A percentile compares a stretch with the other conserved stretches of the same genome.
Evolutionary conservation across 2,888 invertebrate species (phyloP).

Genomic region (Ophioninae sp.): DNA sequence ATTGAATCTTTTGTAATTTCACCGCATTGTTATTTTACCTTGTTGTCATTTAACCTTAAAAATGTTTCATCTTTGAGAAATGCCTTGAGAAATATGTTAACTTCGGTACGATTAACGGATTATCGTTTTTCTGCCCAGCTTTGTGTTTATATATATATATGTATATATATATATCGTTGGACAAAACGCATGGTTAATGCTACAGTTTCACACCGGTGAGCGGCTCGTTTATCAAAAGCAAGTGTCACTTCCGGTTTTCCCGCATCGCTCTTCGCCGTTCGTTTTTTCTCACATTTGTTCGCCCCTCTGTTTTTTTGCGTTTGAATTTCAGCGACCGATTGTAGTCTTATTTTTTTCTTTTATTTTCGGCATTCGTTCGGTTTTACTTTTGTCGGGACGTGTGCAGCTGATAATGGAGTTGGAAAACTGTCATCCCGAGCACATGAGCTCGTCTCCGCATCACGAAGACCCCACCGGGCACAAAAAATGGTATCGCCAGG

Average conservation of each 20-base stretch:
- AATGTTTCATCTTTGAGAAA: too few relatives aligned
- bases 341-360: constrained; percentile 28
- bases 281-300: neutral
- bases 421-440: constrained; percentile 72
- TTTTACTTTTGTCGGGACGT: constrained; percentile 24
- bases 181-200: constrained; percentile 30
- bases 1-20: too few relatives aligned
- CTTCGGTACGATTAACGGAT: neutral
- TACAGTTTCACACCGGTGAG: neutral
- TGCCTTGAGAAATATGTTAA: too few relatives aligned
- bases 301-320: constrained; percentile 6
- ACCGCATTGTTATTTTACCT: too few relatives aligned
- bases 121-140: neutral
- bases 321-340: constrained; percentile 17
- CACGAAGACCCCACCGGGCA: constrained; percentile 77
- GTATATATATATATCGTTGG: neutral
- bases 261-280: constrained; percentile 7
- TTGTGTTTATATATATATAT: constrained; percentile 4
- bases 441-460: constrained; percentile 66
- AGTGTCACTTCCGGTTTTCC: constrained; percentile 23
- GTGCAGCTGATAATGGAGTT: constrained; percentile 74
- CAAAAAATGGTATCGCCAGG: constrained; percentile 83
- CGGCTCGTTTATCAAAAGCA: constrained; percentile 28
- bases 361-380: constrained; percentile 31
- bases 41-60: too few relatives aligned